Evolutionary conservation across 1,140 invertebrate species (phyloP), one percentile per base, ranked within the genome.

Genomic region (Neodiprion virginianus): DNA sequence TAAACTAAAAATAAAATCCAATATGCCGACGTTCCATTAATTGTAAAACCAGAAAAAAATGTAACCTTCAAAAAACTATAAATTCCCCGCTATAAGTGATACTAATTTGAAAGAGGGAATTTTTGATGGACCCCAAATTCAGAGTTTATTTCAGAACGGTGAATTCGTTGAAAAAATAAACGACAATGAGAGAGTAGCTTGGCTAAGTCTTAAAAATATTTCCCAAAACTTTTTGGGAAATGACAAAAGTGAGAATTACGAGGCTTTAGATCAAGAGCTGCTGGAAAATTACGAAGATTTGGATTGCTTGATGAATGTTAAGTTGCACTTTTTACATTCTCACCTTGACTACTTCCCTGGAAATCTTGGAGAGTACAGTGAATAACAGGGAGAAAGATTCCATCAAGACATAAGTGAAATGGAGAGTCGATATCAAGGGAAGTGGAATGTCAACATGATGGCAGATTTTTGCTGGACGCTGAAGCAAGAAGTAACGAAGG

Each of bases 51-150:
- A 21, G 17, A 21, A 21, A 21, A 21, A 21, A 21, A 21, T 21
- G 17, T 21, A 21, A 21, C 17, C 17, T 21, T 21, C 17, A 21
- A 21, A 21, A 21, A 21, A 21, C 17, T 21, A 21, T 21, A 21
- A 21, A 21, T 21, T 21, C 17, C 17, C 17, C 17, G 17, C 17
- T 21, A 21, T 21, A 21, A 21, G 17, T 21, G 17, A 21, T 21
- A 1, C 17, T 21, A 21, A 21, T 85, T 84, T 21, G 17, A 21
- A 21, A 21, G 17, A 21, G 17, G 17, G 17, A 21, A 21, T 21
- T 21, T 21, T 21, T 76, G 65, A 79, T 65, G 81, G 78, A 48
- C 80, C 81, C 17, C 78, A 84, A 74, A 84, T 83, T 72, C 71
- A 77, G 14, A 40, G 77, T 47, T 66, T 74, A 69, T 70, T 76